Conservation (phyloP, 2,888 invertebrate species). For the Brachyptera putata region DNA sequence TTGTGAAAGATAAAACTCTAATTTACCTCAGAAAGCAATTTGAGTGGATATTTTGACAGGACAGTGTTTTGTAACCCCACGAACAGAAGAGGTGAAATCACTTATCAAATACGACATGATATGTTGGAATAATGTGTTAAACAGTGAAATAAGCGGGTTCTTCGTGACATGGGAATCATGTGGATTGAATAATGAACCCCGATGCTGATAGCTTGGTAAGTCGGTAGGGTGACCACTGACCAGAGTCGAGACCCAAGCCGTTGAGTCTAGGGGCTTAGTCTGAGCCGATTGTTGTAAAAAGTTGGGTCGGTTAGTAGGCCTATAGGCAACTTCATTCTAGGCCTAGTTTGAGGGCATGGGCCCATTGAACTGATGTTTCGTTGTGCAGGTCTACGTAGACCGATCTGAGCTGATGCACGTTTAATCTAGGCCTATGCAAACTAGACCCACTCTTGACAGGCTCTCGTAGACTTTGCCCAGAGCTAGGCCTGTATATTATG, state of each 20-base stretch:
- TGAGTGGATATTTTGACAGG: background rate
- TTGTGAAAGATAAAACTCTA: no score
- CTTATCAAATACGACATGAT: background rate
- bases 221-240: constrained; percentile 36
- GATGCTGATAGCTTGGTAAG: constrained; percentile 69
- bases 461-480: no score
- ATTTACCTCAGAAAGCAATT: no score
- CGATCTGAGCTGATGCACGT: no score
- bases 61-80: no score
- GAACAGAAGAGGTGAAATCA: no score
- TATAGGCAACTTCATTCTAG: constrained; percentile 36
- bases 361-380: no score
- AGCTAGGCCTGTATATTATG: no score
- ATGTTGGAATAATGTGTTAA: background rate
- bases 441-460: no score
- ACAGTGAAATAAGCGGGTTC: constrained; percentile 18
- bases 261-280: background rate
- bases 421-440: no score
- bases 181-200: constrained; percentile 65
- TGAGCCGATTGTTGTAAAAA: background rate
- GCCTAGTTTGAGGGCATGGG: no score
- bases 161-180: constrained; percentile 45
- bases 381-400: no score
- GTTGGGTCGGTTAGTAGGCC: background rate
- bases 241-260: background rate